phyloP scores from a whole-genome alignment of 2,888 invertebrate genomes.

The Cataglyphis altisquamis region DNA sequence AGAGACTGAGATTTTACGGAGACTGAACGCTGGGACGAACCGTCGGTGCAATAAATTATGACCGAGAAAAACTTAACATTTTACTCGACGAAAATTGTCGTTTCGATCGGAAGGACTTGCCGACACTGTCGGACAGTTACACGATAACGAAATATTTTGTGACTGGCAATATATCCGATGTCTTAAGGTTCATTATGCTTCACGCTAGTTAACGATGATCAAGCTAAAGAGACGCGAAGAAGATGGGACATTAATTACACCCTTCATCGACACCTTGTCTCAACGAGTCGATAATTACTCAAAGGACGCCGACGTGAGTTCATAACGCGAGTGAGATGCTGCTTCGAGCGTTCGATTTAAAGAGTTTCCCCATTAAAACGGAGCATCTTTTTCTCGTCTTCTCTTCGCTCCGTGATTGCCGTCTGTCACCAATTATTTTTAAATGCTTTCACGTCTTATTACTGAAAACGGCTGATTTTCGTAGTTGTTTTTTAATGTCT shows the following conservation, averaged over 20 bases:
- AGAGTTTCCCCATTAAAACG: constrained; percentile 55
- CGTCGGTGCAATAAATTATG: constrained; percentile 69
- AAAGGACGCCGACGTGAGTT: constrained; percentile 55
- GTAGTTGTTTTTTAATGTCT: constrained; percentile 42
- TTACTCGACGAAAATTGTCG: constrained; percentile 54
- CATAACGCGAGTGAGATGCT: constrained; percentile 27
- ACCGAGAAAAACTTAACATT: constrained; percentile 54
- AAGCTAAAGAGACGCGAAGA: constrained; percentile 37
- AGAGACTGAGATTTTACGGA: constrained; percentile 61
- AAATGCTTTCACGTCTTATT: constrained; percentile 54
- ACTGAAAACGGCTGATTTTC: constrained; percentile 46
- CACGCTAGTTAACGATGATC: constrained; percentile 38
- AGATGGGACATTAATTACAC: constrained; percentile 57
- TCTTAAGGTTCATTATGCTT: constrained; percentile 35
- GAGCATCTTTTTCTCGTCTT: constrained; percentile 24
- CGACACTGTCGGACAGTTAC: constrained; percentile 43
- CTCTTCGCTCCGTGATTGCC: constrained; percentile 17
- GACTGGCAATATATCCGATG: constrained; percentile 36
- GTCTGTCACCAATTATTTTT: constrained; percentile 45
- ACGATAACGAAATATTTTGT: constrained; percentile 30
- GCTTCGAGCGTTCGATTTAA: constrained; percentile 47
- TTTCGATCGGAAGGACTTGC: constrained; percentile 42
- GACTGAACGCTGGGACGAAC: constrained; percentile 56
- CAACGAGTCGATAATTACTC: constrained; percentile 61
- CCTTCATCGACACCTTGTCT: constrained; percentile 52